Evolutionary conservation across 2,113 vertebrate species (phyloP).

Genomic region (Pseudorasbora parva): DNA sequence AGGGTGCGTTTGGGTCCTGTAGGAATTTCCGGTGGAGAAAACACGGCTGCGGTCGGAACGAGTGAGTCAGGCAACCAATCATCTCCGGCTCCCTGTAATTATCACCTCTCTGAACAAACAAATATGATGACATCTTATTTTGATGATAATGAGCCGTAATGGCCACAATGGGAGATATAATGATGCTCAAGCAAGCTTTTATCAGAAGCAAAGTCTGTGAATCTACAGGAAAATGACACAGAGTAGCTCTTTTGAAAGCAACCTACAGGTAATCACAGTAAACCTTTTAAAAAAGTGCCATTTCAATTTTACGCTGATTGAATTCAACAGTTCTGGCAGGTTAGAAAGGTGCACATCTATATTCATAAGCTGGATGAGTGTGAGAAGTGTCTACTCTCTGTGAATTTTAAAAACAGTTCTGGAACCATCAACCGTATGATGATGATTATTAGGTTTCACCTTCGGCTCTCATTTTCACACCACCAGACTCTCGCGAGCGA

Average conservation of each 20-base stretch:
- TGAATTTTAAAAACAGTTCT: slow-evolving; percentile 40
- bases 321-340: slow-evolving; percentile 38
- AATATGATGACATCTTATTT: slow-evolving; percentile 62
- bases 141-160: slow-evolving; percentile 62
- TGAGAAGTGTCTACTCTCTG: slow-evolving; percentile 18
- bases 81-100: slow-evolving; percentile 38
- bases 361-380: slow-evolving; percentile 19
- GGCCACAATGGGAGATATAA: slow-evolving; percentile 49
- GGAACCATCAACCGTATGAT: slow-evolving; percentile 50
- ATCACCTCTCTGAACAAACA: slow-evolving; percentile 53
- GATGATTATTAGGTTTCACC: slow-evolving; percentile 60
- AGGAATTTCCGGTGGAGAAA: slow-evolving; percentile 31
- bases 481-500: slow-evolving; percentile 29
- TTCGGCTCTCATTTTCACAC: slow-evolving; percentile 54
- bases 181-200: slow-evolving; percentile 47
- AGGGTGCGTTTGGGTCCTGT: slow-evolving; percentile 21
- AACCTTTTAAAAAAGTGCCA: slow-evolving; percentile 25
- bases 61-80: slow-evolving; percentile 40
- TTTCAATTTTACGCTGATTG: slow-evolving; percentile 20
- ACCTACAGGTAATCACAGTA: slow-evolving; percentile 36
- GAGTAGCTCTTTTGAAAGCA: slow-evolving; percentile 9
- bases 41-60: background rate
- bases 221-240: slow-evolving; percentile 1
- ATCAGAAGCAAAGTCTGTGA: slow-evolving; percentile 31
- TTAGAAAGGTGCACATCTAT: slow-evolving; percentile 39